Conservation (phyloP, 2,888 invertebrate species). For the Cylloceria caligata region DNA sequence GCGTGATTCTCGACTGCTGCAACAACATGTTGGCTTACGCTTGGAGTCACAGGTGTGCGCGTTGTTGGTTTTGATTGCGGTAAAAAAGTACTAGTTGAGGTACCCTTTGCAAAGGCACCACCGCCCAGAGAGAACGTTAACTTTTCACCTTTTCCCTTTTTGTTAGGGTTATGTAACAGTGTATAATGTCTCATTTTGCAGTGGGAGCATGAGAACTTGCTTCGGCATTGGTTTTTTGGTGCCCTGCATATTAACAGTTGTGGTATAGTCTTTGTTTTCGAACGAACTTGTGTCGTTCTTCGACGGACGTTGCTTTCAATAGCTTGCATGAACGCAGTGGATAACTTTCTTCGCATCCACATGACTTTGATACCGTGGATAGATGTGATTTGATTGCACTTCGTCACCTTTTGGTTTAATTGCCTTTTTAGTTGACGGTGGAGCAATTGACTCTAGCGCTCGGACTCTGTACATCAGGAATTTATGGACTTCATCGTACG, state of each 20-base stretch:
- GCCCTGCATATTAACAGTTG: slow-evolving; percentile 30
- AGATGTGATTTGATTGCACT: slow-evolving; percentile 26
- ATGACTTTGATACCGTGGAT: slow-evolving; percentile 34
- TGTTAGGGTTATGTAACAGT: slow-evolving; percentile 27
- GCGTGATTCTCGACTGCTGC: neutral
- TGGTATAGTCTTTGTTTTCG: slow-evolving; percentile 22
- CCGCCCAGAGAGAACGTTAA: slow-evolving; percentile 1
- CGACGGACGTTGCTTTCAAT: slow-evolving; percentile 32
- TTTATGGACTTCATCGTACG: slow-evolving; percentile 33
- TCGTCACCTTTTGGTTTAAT: slow-evolving; percentile 8
- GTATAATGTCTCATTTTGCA: slow-evolving; percentile 44
- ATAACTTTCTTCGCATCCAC: slow-evolving; percentile 38
- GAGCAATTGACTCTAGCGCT: slow-evolving; percentile 35
- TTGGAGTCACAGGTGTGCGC: neutral
- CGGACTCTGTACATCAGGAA: slow-evolving; percentile 39
- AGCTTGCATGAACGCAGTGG: slow-evolving; percentile 7
- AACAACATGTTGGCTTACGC: slow-evolving; percentile 24
- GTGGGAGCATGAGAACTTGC: slow-evolving; percentile 41
- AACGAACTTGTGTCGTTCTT: slow-evolving; percentile 26
- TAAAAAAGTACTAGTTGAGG: neutral
- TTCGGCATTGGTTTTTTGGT: slow-evolving; percentile 39
- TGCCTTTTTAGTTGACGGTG: neutral
- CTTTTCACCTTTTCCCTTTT: slow-evolving; percentile 31
- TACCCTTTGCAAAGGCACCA: neutral
- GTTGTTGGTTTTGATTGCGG: neutral